Conservation (phyloP, 1,140 invertebrate genomes). For the Platyscapa corneri region DNA sequence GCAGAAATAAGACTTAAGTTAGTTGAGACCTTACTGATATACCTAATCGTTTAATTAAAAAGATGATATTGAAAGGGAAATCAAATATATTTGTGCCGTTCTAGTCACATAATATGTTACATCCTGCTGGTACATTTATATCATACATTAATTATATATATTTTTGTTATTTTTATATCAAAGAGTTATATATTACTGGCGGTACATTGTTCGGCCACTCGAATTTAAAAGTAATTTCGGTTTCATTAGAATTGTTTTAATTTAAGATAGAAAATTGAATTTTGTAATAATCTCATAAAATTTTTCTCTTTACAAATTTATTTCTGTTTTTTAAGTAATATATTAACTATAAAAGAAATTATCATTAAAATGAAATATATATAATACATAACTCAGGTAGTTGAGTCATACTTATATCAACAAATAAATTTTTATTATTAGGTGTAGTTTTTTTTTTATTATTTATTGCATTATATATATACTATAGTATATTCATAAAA, state of each 20-base stretch:
- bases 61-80: neutral
- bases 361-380: neutral
- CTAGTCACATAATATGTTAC: neutral
- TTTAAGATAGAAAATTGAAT: neutral
- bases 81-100: neutral
- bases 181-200: neutral
- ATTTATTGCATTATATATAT: too few species aligned
- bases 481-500: too few species aligned
- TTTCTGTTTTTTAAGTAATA: neutral
- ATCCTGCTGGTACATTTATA: neutral
- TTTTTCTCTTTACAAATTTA: neutral
- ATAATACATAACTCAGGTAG: too few species aligned
- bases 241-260: neutral
- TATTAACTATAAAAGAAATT: too few species aligned
- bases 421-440: too few species aligned
- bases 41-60: neutral
- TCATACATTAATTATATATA: neutral
- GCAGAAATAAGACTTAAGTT: neutral
- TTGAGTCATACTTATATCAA: neutral
- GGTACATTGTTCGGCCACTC: neutral
- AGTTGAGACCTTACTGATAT: neutral
- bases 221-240: neutral
- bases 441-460: neutral
- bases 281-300: neutral
- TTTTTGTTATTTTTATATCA: neutral